Evolutionary conservation across 2,113 vertebrate genomes (phyloP).

Genomic region (Cyanoliseus patagonus): DNA sequence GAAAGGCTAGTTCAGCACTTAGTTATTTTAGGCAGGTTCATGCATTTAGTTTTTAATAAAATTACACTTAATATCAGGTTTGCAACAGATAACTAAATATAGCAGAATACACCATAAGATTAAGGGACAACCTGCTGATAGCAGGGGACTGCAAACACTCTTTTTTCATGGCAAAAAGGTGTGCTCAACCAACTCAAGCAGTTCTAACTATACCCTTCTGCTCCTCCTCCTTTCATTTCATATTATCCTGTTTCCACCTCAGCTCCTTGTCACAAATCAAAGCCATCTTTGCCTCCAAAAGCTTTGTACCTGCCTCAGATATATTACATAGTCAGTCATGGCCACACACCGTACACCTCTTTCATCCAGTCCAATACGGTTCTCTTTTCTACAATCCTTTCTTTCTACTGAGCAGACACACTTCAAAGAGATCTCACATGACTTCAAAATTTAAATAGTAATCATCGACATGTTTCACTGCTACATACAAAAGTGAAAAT

Average conservation of each 20-base stretch:
- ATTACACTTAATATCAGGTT: neutral
- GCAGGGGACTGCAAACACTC: neutral
- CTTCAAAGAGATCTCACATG: neutral
- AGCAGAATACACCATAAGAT: neutral
- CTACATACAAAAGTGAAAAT: neutral
- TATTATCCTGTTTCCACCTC: neutral
- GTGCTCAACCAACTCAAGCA: neutral
- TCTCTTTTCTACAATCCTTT: neutral
- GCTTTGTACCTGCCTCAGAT: neutral
- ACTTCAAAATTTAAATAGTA: neutral
- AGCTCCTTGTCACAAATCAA: neutral
- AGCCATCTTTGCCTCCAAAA: neutral
- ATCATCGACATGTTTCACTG: neutral
- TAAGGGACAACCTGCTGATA: neutral
- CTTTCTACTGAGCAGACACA: neutral
- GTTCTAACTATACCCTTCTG: neutral
- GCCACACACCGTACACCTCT: neutral
- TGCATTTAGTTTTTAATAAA: neutral
- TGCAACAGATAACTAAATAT: neutral
- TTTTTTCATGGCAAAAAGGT: neutral
- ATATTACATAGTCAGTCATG: neutral
- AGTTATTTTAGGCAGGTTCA: neutral
- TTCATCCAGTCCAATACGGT: neutral
- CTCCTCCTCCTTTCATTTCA: neutral
- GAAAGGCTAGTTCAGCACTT: neutral